These are phyloP conservation scores for Panagrolaimus sp. DNA, from an alignment of 1,140 invertebrate species.

Conservation along the genomic window DNA sequence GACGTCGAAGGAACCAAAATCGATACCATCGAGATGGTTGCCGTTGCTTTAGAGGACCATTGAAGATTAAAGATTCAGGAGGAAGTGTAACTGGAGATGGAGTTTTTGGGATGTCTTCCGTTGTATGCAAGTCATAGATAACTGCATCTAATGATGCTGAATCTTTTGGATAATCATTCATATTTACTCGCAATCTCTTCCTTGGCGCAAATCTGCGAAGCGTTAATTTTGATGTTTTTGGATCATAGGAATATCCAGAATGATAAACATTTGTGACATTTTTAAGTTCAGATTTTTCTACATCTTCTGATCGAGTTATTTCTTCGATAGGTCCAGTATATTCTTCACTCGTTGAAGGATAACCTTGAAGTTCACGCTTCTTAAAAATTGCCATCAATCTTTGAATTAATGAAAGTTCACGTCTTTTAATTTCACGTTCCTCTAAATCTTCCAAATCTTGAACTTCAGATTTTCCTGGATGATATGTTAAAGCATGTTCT, in stretches of 20 bases:
- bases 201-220: background rate
- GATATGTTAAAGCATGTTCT: conserved; percentile 1
- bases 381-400: background rate
- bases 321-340: conserved; percentile 29
- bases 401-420: conserved; percentile 1
- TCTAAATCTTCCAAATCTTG: background rate
- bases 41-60: background rate
- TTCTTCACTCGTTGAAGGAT: background rate
- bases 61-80: background rate
- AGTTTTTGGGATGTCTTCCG: background rate
- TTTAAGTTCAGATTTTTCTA: conserved; percentile 24
- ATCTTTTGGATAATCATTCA: conserved; percentile 9
- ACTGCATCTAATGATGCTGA: background rate
- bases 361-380: background rate
- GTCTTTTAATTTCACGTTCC: background rate
- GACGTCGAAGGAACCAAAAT: background rate
- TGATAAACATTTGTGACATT: conserved; percentile 23
- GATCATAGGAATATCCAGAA: conserved; percentile 18
- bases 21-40: background rate
- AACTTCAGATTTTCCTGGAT: background rate
- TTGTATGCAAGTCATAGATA: background rate
- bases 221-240: background rate
- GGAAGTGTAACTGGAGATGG: background rate
- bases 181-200: background rate
- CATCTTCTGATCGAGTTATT: conserved; percentile 20